Evolutionary conservation across 2,797 vertebrate genomes (phyloP), one percentile per base, ranked within the genome.

Genomic region (Stomatorhinus walkeri): DNA sequence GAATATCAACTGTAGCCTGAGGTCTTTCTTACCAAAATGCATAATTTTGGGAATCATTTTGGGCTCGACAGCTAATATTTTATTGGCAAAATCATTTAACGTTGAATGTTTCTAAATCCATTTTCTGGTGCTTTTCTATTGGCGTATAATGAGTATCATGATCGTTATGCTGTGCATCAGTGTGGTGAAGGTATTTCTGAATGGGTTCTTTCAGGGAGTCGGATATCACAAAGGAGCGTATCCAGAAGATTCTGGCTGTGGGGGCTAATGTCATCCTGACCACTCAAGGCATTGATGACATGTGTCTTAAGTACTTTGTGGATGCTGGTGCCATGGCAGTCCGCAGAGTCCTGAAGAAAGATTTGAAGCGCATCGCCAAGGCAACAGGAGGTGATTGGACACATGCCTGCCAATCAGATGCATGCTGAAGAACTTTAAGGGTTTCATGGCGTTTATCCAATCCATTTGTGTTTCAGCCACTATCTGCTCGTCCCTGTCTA

Each of bases 251-350:
- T 89, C 90, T 99, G 94, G 96, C 96, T 2, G 94, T 97, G 0
- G 98, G 98, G 0, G 97, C 98, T 36, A 99, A 97, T 0, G 98
- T 99, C 2, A 92, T 99, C 90, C 95, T 99, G 88, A 98, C 97
- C 90, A 99, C 98, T 0, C 98, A 98, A 5, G 98, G 98, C 12
- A 98, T 99, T 84, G 98, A 99, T 87, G 98, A 99, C 89, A 99
- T 99, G 98, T 99, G 98, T 92, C 95, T 99, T 36, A 99, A 99
- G 93, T 99, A 99, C 88, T 99, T 99, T 0, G 96, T 98, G 92
- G 98, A 99, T 90, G 95, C 95, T 0, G 98, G 98, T 3, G 97
- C 98, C 28, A 98, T 99, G 97, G 98, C 97, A 43, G 97, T 99
- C 84, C 96, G 98, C 89, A 95, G 98, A 93, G 98, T 99, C 56